Percentiles rank a stretch among this genome's conserved stretches.
These are phyloP conservation scores for Daktulosphaira vitifoliae DNA, from an alignment of 1,140 invertebrate genomes.

Conservation along the genomic window DNA sequence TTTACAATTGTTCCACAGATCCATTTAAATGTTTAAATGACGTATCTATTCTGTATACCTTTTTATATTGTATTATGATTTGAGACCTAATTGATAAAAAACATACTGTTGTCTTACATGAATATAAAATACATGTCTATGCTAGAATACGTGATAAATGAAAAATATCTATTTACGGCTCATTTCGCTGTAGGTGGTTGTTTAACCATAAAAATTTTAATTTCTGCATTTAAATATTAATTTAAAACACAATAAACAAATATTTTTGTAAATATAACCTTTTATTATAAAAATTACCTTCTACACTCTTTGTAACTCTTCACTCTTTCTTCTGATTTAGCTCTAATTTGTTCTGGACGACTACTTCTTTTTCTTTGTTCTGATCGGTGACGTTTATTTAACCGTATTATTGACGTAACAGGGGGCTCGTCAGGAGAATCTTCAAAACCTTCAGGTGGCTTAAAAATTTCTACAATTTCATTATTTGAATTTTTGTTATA, in stretches of 20 bases:
- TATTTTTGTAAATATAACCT: neutral
- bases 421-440: slow-evolving; percentile 57
- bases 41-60: too few species aligned
- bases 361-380: slow-evolving; percentile 50
- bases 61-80: too few species aligned
- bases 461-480: slow-evolving; percentile 59
- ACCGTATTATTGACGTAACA: slow-evolving; percentile 64
- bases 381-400: slow-evolving; percentile 71
- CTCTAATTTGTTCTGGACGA: slow-evolving; percentile 38
- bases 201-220: neutral
- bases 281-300: neutral
- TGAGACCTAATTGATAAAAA: too few species aligned
- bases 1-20: too few species aligned
- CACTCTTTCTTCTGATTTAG: slow-evolving; percentile 65
- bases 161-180: too few species aligned
- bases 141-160: too few species aligned
- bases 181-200: too few species aligned
- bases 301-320: slow-evolving; percentile 54
- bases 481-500: neutral
- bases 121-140: too few species aligned
- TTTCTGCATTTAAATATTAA: neutral
- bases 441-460: slow-evolving; percentile 75
- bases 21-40: too few species aligned
- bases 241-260: neutral
- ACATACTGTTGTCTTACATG: too few species aligned